Conservation (phyloP, 2,888 invertebrate species). For the Pyrocoelia pectoralis region DNA sequence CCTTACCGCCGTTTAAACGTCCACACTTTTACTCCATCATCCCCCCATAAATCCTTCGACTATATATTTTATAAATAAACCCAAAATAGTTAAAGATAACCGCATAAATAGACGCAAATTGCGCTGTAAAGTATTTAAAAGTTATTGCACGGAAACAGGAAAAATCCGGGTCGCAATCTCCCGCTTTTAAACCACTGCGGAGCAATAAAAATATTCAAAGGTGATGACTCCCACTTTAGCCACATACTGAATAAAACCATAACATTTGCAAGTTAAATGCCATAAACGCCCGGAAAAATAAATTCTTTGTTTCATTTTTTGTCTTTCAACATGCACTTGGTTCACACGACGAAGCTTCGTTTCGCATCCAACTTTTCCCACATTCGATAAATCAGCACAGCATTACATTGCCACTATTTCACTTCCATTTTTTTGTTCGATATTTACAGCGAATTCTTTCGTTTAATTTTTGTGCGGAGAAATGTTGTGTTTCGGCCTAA, state of each 20-base stretch:
- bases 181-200: conserved; percentile 45
- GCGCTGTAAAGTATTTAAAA: conserved; percentile 23
- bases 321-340: conserved; percentile 30
- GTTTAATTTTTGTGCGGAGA: conserved; percentile 22
- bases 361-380: conserved; percentile 45
- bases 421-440: conserved; percentile 20
- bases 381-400: conserved; percentile 52
- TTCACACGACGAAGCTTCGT: conserved; percentile 39
- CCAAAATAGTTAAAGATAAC: conserved; percentile 4
- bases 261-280: conserved; percentile 64
- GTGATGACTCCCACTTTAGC: conserved; percentile 60
- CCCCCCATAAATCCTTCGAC: background rate
- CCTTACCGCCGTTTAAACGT: conserved; percentile 32
- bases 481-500: conserved; percentile 34
- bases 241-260: conserved; percentile 59
- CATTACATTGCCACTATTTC: conserved; percentile 43
- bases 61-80: background rate
- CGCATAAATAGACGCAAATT: conserved; percentile 11
- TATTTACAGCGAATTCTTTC: conserved; percentile 20
- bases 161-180: conserved; percentile 35
- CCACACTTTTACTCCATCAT: conserved; percentile 20
- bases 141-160: conserved; percentile 27
- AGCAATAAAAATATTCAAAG: conserved; percentile 61
- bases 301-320: conserved; percentile 59
- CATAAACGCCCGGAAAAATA: conserved; percentile 58